These are phyloP conservation scores for Gasterosteus nipponicus DNA, from an alignment of 2,113 vertebrate genomes.

Conservation along the genomic window DNA sequence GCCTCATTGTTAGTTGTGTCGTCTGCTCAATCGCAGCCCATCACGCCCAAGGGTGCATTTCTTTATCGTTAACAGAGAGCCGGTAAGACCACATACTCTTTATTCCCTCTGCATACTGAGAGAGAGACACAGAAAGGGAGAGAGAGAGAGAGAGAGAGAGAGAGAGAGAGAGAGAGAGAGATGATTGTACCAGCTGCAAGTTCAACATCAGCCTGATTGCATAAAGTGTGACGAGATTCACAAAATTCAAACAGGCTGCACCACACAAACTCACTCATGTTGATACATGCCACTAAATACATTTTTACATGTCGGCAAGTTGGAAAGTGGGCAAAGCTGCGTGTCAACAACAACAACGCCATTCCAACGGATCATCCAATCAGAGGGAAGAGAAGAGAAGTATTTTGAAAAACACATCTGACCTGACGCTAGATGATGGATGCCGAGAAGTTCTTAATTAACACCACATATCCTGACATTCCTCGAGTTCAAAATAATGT, in stretches of 20 bases:
- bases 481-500: background rate
- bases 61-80: conserved; percentile 17
- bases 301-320: no score
- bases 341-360: background rate
- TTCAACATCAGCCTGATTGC: background rate
- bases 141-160: no score
- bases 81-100: background rate
- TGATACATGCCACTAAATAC: background rate
- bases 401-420: background rate
- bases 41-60: background rate
- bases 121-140: background rate
- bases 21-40: background rate
- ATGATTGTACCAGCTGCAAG: background rate
- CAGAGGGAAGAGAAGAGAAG: background rate
- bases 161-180: background rate
- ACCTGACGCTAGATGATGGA: background rate
- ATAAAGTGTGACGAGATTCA: no score
- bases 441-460: background rate
- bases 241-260: no score
- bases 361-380: background rate
- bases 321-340: background rate
- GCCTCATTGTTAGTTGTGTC: background rate
- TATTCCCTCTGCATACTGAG: background rate
- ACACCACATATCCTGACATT: background rate
- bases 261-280: background rate